Conservation (phyloP, 2,888 invertebrate genomes). For the Timandra comae region DNA sequence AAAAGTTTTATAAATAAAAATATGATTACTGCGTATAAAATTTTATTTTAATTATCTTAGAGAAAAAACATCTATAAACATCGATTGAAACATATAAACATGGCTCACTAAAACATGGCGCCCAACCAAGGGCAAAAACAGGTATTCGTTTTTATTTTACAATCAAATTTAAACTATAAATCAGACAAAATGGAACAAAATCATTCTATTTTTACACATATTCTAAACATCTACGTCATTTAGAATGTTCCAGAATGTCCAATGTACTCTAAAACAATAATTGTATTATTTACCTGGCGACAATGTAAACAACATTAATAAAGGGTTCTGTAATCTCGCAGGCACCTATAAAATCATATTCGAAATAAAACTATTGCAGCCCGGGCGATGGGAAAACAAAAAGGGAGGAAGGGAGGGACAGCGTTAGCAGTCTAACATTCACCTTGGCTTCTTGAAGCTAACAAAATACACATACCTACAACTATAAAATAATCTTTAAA, state of each 20-base stretch:
- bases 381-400: conserved; percentile 64
- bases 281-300: conserved; percentile 73
- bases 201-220: conserved; percentile 1
- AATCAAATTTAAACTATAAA: conserved; percentile 17
- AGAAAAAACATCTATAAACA: conserved; percentile 20
- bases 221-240: conserved; percentile 3
- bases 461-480: conserved; percentile 75
- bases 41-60: conserved; percentile 2
- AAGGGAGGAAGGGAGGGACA: conserved; percentile 63
- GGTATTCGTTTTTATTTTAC: neutral
- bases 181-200: conserved; percentile 30
- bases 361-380: conserved; percentile 68
- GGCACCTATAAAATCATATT: conserved; percentile 75
- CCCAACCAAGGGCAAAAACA: conserved; percentile 12
- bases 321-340: conserved; percentile 71
- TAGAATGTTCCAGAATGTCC: conserved; percentile 31
- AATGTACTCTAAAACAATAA: conserved; percentile 39
- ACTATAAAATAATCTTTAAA: conserved; percentile 62
- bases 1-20: too few relatives aligned
- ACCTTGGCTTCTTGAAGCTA: conserved; percentile 75
- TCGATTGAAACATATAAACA: conserved; percentile 17
- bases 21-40: conserved; percentile 9
- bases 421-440: conserved; percentile 76
- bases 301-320: conserved; percentile 77
- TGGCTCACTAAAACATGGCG: conserved; percentile 18